Base-by-base conservation (phyloP, 64 coral and sea anemone genomes). In the Pocillopora verrucosa region DNA sequence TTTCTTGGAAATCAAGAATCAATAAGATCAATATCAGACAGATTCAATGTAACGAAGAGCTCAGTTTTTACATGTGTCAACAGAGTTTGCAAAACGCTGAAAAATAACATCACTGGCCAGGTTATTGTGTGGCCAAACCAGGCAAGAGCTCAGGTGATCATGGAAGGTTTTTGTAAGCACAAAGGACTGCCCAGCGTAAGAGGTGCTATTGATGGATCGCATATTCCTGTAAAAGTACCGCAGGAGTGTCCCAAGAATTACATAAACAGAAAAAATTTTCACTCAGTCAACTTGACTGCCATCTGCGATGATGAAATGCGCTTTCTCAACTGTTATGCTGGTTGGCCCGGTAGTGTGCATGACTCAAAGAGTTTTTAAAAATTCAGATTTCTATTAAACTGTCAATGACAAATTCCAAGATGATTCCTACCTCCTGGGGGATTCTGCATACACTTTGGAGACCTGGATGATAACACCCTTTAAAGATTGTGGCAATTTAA, bases 1-100 rank as follows among this genome's bases (percentile, higher is more conserved):
- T 88, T 76, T 75, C 86, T 88, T 7, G 73, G 86, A 58, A 88
- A 88, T 88, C 86, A 88, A 56, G 86, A 77, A 24, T 4, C 69
- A 1, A 76, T 88, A 7, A 56, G 72, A 57, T 58, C 37, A 36
- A 34, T 88, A 60, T 57, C 86, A 3, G 86, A 88, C 20, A 16
- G 72, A n/a, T 88, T 88, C 72, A 74, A 88, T 76, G 86, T 76
- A 58, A 76, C 86, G 10, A 76, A 73, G 16, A 76, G 45, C 0
- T 88, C 72, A 19, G 86, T 76, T 2, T 75, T 76, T 76, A 58
- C 24, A n/a, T 76, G 86, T 75, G 38, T 74, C 45, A 60, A 76
- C 17, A 76, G 86, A 59, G 86, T 88, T 88, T 74, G 24, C 36
- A 57, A 62, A 75, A 56, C 86, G 3, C 70, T 88, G 20, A 88